Evolutionary conservation across 1,140 invertebrate species (phyloP).

Genomic region (Plectrocnemia conspersa): DNA sequence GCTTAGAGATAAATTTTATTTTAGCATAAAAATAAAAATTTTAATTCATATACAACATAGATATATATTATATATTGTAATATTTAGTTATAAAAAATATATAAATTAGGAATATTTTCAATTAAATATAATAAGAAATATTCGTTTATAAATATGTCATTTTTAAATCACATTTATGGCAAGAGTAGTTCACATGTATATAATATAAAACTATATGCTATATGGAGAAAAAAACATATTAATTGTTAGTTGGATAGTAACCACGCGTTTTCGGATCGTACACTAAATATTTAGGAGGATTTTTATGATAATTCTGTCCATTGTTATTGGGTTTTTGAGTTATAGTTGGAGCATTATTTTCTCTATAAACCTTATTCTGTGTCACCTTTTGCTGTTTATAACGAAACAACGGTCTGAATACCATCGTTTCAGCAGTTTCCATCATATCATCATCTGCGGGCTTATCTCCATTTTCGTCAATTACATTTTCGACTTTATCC

Average conservation of each 20-base stretch:
- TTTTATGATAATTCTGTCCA: background rate
- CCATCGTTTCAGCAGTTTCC: conserved; percentile 29
- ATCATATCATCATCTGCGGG: conserved; percentile 21
- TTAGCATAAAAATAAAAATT: too few relatives aligned
- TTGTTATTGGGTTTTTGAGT: background rate
- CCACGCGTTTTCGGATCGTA: conserved; percentile 25
- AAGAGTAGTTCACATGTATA: too few relatives aligned
- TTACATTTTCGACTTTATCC: background rate
- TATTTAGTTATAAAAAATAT: too few relatives aligned
- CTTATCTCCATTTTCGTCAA: background rate
- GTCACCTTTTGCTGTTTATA: conserved; percentile 27
- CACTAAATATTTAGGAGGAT: conserved; percentile 21
- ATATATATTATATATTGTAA: too few relatives aligned
- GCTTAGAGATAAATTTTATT: too few relatives aligned
- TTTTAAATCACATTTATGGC: too few relatives aligned
- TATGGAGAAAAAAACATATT: too few relatives aligned
- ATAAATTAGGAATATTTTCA: too few relatives aligned
- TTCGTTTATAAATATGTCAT: too few relatives aligned
- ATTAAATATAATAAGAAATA: too few relatives aligned
- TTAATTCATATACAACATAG: too few relatives aligned
- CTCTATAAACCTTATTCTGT: conserved; percentile 21
- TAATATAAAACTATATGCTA: too few relatives aligned
- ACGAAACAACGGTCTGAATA: conserved; percentile 32
- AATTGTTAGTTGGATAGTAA: conserved; percentile 30
- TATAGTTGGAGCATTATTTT: conserved; percentile 13